phyloP scores from a whole-genome alignment of 1,140 invertebrate species.

The Bilobella aurantiaca region DNA sequence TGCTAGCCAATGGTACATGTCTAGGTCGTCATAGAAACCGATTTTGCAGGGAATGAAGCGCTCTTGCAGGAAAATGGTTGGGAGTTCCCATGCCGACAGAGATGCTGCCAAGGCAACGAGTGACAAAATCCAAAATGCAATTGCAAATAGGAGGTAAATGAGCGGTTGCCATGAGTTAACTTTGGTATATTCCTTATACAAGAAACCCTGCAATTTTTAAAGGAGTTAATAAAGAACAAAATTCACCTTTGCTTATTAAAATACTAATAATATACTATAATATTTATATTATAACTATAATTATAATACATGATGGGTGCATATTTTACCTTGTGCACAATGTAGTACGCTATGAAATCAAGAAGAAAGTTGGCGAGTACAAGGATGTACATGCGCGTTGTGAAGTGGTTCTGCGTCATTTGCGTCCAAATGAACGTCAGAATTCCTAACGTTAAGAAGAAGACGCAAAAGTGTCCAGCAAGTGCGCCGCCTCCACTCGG shows the following conservation, averaged over 20 bases:
- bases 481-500: neutral
- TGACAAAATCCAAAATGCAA: too few relatives aligned
- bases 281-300: neutral
- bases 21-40: neutral
- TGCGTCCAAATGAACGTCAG: neutral
- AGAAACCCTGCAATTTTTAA: too few relatives aligned
- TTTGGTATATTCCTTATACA: too few relatives aligned
- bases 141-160: too few relatives aligned
- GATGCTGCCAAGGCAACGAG: too few relatives aligned
- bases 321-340: neutral
- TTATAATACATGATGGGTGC: neutral
- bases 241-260: too few relatives aligned
- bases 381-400: neutral
- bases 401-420: neutral
- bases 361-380: neutral
- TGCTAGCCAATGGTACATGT: neutral
- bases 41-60: neutral
- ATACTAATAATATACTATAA: neutral
- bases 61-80: neutral
- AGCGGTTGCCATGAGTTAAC: too few relatives aligned
- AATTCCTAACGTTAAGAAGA: neutral
- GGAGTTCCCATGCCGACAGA: neutral
- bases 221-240: too few relatives aligned
- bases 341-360: neutral
- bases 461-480: neutral